Evolutionary conservation across 1,140 invertebrate genomes (phyloP).

Genomic region (Caenorhabditis elegans): DNA sequence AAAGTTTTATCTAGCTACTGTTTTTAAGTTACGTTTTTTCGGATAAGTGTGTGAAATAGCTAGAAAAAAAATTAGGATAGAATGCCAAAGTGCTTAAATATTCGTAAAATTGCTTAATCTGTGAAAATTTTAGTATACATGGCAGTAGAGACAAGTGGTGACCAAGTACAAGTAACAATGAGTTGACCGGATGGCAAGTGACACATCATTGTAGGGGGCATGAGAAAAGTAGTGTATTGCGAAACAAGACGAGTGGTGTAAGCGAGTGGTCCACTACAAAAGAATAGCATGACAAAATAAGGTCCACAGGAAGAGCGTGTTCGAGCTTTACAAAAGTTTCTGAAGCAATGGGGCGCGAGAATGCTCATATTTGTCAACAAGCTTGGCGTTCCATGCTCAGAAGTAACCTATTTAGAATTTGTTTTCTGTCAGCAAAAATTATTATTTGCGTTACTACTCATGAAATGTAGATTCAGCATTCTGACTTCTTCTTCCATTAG

Average conservation of each 20-base stretch:
- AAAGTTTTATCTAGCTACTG: no score
- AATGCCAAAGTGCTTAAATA: no score
- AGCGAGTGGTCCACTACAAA: background rate
- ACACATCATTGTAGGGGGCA: background rate
- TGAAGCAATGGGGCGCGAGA: background rate
- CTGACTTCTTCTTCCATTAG: conserved; percentile 27
- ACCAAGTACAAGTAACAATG: background rate
- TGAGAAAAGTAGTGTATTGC: conserved; percentile 4
- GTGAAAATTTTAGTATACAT: no score
- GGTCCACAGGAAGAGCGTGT: background rate
- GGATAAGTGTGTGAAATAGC: no score
- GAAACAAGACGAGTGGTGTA: conserved; percentile 6
- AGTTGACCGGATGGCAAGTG: conserved; percentile 30
- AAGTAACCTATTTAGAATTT: no score
- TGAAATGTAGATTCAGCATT: background rate
- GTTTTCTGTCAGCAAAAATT: no score
- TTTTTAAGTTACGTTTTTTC: no score
- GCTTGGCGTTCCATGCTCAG: background rate
- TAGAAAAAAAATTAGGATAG: no score
- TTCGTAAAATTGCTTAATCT: no score
- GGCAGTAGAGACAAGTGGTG: background rate
- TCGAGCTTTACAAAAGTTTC: background rate
- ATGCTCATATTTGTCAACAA: background rate
- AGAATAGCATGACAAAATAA: conserved; percentile 27
- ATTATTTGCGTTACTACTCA: no score